Base-by-base conservation (phyloP, 2,113 vertebrate species). In the Puma concolor region DNA sequence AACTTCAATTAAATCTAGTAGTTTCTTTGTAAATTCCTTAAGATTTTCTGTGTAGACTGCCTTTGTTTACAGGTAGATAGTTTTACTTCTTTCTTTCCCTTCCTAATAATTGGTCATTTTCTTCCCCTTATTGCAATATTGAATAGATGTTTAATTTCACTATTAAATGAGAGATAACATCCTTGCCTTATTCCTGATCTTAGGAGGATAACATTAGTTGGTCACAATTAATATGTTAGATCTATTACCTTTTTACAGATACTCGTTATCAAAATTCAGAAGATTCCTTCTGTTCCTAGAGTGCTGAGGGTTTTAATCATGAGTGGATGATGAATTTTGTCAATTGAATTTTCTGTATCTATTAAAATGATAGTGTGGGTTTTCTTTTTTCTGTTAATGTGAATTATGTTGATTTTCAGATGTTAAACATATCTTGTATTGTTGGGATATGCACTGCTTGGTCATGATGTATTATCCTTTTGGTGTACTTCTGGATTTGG, bases 271-370 rank as follows among this genome's bases (percentile, higher is more conserved):
- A 38, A 57, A 87, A 74, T 94, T 76, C 92, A 95, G 44, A 88
- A 14, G 23, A 66, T 84, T 21, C 1, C 31, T 92, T 83, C 41
- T 88, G 7, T 57, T 86, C 29, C 23, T 82, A 44, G 41, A 81
- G 21, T 77, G 14, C 17, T 71, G 19, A 84, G 25, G 19, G n/a
- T 86, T 91, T 95, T 88, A 77, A 64, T 69, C 13, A 76, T 91
- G 21, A 92, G 19, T 92, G 50, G 41, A 41, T 84, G 44, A 81
- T 92, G 41, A 94, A 79, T 96, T 92, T 96, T 41, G 71, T 80
- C 33, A 94, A 54, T 44, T 60, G 48, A 44, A 67, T 81, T 77
- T 76, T 88, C 25, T 63, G 21, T 64, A 38, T 57, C 54, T 95
- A 17, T 71, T 84, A 67, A 92, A 92, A 57, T 92, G 36, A 54